Base-by-base conservation (phyloP, 64 coral and sea anemone genomes). In the Stylophora pistillata region DNA sequence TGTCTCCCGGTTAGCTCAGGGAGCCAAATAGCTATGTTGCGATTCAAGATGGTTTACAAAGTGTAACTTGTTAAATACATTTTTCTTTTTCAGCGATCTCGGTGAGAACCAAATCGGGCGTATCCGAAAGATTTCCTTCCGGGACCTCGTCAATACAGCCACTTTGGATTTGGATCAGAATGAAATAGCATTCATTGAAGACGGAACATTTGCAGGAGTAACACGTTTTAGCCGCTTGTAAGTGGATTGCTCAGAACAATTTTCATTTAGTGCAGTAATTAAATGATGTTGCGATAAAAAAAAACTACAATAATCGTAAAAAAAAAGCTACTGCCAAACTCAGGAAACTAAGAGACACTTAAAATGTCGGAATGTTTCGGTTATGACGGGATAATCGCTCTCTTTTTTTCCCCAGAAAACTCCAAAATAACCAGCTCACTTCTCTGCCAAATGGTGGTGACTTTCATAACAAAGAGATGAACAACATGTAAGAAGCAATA, bases 101-200 rank as follows among this genome's bases (percentile, higher is more conserved):
- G 72, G 61, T 23, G 65, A 52, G 1, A 96, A 96, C 69, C 93
- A 90, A 85, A 93, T 96, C 68, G 94, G 94, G 26, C 79, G 94
- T 34, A 89, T 96, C 23, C 78, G 89, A 74, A 96, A 96, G 87
- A 82, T 93, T 41, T 56, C 87, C 14, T 90, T 96, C 76, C 89
- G 85, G 37, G 94, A 96, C 78, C 88, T 96, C 60, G 83, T 71
- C 10, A 73, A 57, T 15, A 74, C 93, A 5, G 63, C 47, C 37
- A 32, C 54, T 7, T 54, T 96, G 71, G 18, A 73, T 33, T 81
- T 93, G 53, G 53, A 66, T 53, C 21, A 88, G 13, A 93, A 93
- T 58, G 76, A 93, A 58, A 79, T 93, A 27, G 68, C 86, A 2
- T 73, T 73, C 69, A 93, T 93, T 79, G 91, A 93, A 58, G 91